Evolutionary conservation across 2,888 invertebrate genomes (phyloP), one percentile per base, ranked within the genome.

Genomic region (Xestia ashworthii): DNA sequence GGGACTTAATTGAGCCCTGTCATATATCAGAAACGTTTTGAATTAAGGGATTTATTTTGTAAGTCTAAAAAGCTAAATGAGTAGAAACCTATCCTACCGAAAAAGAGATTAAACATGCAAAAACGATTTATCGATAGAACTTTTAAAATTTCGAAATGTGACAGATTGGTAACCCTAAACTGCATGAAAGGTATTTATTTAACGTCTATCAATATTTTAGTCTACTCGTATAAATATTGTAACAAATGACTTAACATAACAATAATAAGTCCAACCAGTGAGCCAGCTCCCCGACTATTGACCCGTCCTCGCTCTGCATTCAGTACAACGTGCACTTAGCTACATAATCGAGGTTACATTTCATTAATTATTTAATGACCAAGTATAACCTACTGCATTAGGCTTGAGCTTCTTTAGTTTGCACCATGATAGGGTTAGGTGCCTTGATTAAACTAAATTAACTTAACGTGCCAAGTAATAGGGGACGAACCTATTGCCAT

Each of bases 271-370:
- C 19, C 9, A 32, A 32, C 32, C 32, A 32, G 32, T 32, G 32
- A 11, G 19, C 46, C 38, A 83, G 48, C 65, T 68, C 76, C 48
- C n/a, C 38, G 71, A 83, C 46, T 76, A 60, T 38, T 60, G 83
- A 85, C 86, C 86, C 46, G 82, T 44, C 83, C 86, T 83, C 74
- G 83, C 86, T 70, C 83, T 74, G 74, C 48, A 81, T 83, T 77
- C 62, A 8, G 46, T n/a, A 25, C 53, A 67, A 48, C 60, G 38
- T 62, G 55, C 70, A 71, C 53, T 55, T 77, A 72, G 55, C 86
- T 65, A 83, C 75, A 78, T 71, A 50, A 71, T 60, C 67, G 64
- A 82, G 83, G 78, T 65, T 82, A 71, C 58, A 32, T 71, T 85
- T 75, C 38, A 82, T 82, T 85, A 85, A 82, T 70, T 72, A 78